phyloP scores from a whole-genome alignment of 2,113 vertebrate genomes.

The Circaetus cinerascens region DNA sequence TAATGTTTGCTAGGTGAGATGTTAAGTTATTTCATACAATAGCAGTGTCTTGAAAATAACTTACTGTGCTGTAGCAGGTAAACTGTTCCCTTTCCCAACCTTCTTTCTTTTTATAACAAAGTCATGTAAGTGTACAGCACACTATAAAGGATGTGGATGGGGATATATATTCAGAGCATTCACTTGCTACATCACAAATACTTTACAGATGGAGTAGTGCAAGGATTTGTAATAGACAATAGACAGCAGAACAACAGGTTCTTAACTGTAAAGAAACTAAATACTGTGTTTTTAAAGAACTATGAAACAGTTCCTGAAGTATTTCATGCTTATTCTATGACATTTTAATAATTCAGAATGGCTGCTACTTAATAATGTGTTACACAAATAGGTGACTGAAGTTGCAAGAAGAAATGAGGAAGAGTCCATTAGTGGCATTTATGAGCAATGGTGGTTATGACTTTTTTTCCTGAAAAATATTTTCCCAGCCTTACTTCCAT shows the following conservation, averaged over 20 bases:
- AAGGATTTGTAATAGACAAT: not conserved
- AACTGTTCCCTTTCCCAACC: not conserved
- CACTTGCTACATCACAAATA: not conserved
- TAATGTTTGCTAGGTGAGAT: not conserved
- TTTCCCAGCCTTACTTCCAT: not conserved
- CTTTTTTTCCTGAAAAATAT: not conserved
- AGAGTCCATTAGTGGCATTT: constrained; percentile 12
- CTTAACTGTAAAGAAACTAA: not conserved
- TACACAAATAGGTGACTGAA: constrained; percentile 18
- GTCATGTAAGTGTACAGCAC: not conserved
- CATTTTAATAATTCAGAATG: not conserved
- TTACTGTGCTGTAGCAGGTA: not conserved
- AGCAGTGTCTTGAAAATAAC: not conserved
- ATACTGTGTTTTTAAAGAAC: constrained; percentile 16
- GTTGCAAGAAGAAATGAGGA: constrained; percentile 36
- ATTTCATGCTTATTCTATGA: constrained; percentile 1
- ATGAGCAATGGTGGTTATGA: not conserved
- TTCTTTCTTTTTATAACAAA: not conserved
- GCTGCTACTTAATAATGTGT: not conserved
- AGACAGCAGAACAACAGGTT: not conserved
- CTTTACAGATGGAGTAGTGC: not conserved
- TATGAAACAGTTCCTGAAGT: not conserved
- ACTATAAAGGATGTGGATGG: not conserved
- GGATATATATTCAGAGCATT: not conserved
- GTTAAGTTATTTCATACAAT: not conserved